These are phyloP conservation scores for Ceratothoa steindachneri DNA, from an alignment of 2,888 invertebrate genomes.

Conservation along the genomic window DNA sequence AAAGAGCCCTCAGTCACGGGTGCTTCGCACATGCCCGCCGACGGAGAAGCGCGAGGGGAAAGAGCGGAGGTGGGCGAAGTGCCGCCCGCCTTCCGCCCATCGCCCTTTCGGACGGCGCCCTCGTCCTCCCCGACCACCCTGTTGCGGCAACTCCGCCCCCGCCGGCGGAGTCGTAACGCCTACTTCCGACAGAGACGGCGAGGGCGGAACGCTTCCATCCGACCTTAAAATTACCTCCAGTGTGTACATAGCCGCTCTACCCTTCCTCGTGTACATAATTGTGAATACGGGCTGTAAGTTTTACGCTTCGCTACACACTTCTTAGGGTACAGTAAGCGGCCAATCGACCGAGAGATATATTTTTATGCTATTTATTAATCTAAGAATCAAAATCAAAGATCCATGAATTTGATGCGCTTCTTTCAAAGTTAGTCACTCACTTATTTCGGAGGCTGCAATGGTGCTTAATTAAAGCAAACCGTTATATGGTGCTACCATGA, in stretches of 20 bases:
- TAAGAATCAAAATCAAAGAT: not conserved
- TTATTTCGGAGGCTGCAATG: conserved; percentile 3
- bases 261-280: not conserved
- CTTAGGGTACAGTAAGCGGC: too few relatives aligned
- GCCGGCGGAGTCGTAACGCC: not conserved
- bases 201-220: conserved; percentile 1
- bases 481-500: not conserved
- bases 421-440: not conserved
- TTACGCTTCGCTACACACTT: too few relatives aligned
- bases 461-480: not conserved
- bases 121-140: not conserved
- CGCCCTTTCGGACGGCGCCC: conserved; percentile 10
- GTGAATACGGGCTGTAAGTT: not conserved
- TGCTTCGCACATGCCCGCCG: too few relatives aligned
- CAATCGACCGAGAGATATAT: too few relatives aligned
- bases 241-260: not conserved
- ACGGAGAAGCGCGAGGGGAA: too few relatives aligned
- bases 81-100: not conserved
- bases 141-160: not conserved
- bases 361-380: not conserved
- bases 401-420: not conserved
- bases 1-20: too few relatives aligned
- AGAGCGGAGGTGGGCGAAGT: not conserved
- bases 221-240: not conserved
- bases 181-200: conserved; percentile 6